phyloP scores from a whole-genome alignment of 2,888 invertebrate genomes.

The Deilephila porcellus region DNA sequence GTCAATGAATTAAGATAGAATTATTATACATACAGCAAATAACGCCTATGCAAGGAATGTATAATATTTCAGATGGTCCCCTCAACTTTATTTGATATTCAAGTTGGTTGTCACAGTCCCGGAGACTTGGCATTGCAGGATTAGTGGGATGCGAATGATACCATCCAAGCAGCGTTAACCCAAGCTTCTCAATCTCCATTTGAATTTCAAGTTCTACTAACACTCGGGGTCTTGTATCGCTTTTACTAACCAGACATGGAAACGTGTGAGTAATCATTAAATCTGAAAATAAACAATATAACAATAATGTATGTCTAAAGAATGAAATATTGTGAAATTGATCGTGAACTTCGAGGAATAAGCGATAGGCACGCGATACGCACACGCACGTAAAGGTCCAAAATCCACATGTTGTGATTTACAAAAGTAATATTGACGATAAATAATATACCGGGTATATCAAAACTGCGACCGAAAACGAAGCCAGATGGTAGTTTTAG shows the following conservation, averaged over 20 bases:
- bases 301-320: background rate
- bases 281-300: constrained; percentile 83
- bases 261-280: constrained; percentile 94
- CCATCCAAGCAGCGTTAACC: constrained; percentile 95
- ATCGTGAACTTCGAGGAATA: background rate
- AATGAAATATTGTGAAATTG: background rate
- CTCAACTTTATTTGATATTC: constrained; percentile 98
- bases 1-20: background rate
- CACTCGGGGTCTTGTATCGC: constrained; percentile 90
- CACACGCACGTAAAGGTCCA: too few relatives aligned
- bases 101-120: constrained; percentile 96
- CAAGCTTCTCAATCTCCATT: constrained; percentile 91
- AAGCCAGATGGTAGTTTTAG: too few relatives aligned
- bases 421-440: too few relatives aligned
- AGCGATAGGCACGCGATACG: too few relatives aligned
- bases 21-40: constrained; percentile 92
- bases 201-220: constrained; percentile 93
- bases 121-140: constrained; percentile 93
- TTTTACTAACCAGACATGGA: constrained; percentile 93
- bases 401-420: too few relatives aligned
- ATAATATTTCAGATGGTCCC: constrained; percentile 95
- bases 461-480: too few relatives aligned
- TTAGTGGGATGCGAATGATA: constrained; percentile 97
- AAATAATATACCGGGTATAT: too few relatives aligned
- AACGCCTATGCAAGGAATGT: constrained; percentile 96